A percentile compares a stretch with the other conserved stretches of the same genome.
phyloP scores from a whole-genome alignment of 2,888 invertebrate species.

The Rhamnusium bicolor region DNA sequence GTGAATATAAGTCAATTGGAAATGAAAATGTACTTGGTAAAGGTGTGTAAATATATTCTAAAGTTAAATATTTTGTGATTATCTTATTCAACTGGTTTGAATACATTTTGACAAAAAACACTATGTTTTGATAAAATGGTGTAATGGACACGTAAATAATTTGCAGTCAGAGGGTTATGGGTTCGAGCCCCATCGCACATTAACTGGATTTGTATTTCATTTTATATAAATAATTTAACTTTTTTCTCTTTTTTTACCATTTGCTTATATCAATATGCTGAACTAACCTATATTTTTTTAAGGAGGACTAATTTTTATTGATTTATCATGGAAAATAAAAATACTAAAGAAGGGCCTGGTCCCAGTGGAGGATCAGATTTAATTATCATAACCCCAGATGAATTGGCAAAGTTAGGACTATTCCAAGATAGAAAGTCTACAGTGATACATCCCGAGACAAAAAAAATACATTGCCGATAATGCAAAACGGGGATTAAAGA shows the following conservation, averaged over 20 bases:
- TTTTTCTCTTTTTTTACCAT: neutral
- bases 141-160: neutral
- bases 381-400: constrained; percentile 34
- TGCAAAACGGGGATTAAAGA: neutral
- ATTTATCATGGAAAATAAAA: constrained; percentile 11
- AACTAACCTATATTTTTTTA: neutral
- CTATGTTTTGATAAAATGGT: neutral
- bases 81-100: neutral
- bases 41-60: neutral
- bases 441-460: neutral
- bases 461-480: neutral
- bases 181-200: constrained; percentile 12
- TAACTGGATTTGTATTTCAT: neutral
- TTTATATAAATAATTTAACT: neutral
- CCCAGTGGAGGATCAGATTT: constrained; percentile 11
- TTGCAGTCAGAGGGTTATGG: constrained; percentile 9
- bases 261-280: neutral
- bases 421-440: constrained; percentile 3
- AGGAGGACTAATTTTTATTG: neutral
- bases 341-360: neutral
- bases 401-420: constrained; percentile 29
- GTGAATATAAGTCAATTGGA: too few species aligned
- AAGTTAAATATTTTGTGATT: too few species aligned
- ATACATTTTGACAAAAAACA: neutral
- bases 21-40: too few species aligned